These are phyloP conservation scores for Zenarchopterus dispar DNA, from an alignment of 2,797 vertebrate species.

Conservation along the genomic window DNA sequence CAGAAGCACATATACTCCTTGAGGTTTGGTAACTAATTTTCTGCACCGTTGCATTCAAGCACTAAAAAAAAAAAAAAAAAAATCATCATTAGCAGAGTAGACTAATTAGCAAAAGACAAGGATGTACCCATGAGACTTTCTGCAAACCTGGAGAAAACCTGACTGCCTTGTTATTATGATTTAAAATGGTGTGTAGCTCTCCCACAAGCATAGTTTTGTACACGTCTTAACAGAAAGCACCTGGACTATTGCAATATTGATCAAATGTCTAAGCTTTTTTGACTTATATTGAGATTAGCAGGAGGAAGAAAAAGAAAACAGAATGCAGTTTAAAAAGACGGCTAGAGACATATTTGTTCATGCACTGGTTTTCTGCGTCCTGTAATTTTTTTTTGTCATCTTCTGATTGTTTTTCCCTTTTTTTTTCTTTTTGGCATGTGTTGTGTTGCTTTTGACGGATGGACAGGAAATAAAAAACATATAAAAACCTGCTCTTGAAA, in stretches of 20 bases:
- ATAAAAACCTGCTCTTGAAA: neutral
- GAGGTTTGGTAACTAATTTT: constrained; percentile 1
- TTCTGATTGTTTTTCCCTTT: too few relatives aligned
- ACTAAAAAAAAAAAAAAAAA: neutral
- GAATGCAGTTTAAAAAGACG: neutral
- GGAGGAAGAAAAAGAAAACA: constrained; percentile 19
- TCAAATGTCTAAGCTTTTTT: constrained; percentile 29
- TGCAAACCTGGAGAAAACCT: constrained; percentile 11
- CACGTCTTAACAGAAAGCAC: constrained; percentile 44
- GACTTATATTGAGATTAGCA: constrained; percentile 38
- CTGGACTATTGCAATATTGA: constrained; percentile 46
- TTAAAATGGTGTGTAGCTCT: constrained; percentile 38
- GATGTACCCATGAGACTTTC: constrained; percentile 38
- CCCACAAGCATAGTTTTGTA: constrained; percentile 17
- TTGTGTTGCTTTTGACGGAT: too few relatives aligned
- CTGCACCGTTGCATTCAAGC: constrained; percentile 7
- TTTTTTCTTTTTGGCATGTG: too few relatives aligned
- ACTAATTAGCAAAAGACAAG: constrained; percentile 37
- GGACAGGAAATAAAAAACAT: too few relatives aligned
- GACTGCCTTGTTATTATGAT: constrained; percentile 38
- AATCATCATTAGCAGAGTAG: constrained; percentile 20
- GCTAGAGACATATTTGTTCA: constrained; percentile 11
- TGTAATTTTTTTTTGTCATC: neutral
- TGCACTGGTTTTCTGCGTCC: neutral
- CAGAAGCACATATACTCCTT: constrained; percentile 1